Conservation (phyloP, 2,888 invertebrate species). For the Papilio demoleus region DNA sequence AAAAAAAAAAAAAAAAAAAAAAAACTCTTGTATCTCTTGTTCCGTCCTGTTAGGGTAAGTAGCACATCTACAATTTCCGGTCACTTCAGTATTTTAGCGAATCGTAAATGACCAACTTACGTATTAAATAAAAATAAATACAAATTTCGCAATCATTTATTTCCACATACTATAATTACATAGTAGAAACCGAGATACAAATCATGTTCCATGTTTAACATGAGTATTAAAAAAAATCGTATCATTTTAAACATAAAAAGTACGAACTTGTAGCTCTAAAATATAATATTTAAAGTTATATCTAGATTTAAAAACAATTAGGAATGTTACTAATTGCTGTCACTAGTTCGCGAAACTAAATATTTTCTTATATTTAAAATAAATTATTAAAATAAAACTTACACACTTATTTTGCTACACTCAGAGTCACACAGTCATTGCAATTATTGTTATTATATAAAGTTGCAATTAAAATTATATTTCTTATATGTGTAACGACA, state of each 20-base stretch:
- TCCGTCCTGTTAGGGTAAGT: too few relatives aligned
- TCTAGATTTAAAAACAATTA: constrained; percentile 24
- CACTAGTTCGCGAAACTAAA: neutral
- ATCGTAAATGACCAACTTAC: too few relatives aligned
- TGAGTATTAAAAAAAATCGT: constrained; percentile 59
- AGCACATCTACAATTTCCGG: too few relatives aligned
- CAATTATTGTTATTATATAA: neutral
- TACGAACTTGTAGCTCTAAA: constrained; percentile 45
- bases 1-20: too few relatives aligned
- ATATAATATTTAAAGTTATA: constrained; percentile 31
- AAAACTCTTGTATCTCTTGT: too few relatives aligned
- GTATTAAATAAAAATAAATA: constrained; percentile 31
- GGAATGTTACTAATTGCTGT: constrained; percentile 5
- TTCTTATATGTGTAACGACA: neutral
- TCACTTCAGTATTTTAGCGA: too few relatives aligned
- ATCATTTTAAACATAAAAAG: constrained; percentile 49
- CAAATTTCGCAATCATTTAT: constrained; percentile 44
- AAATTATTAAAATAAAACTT: neutral
- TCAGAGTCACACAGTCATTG: neutral
- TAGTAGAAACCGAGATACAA: constrained; percentile 53
- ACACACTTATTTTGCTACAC: neutral
- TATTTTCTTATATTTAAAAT: neutral
- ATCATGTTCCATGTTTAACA: constrained; percentile 67
- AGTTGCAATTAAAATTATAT: neutral
- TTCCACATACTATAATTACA: constrained; percentile 58